Percentiles rank a stretch among this genome's conserved stretches.
Evolutionary conservation across 2,888 invertebrate species (phyloP).

Genomic region (Lochmaea capreae): DNA sequence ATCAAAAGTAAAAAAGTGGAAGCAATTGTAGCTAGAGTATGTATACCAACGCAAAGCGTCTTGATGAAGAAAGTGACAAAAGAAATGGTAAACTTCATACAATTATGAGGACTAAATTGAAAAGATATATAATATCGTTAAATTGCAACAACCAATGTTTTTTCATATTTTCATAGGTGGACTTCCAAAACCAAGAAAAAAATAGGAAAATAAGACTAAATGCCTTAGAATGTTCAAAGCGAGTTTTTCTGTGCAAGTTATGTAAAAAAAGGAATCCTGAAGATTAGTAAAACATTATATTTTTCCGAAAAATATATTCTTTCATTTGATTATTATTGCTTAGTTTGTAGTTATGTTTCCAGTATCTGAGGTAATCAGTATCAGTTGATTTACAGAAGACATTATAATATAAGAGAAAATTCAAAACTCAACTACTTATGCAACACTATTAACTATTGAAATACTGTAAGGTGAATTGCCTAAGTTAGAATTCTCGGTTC

Average conservation of each 20-base stretch:
- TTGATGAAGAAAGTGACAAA: conserved; percentile 20
- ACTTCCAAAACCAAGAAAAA: not conserved
- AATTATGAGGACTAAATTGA: not conserved
- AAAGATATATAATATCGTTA: not conserved
- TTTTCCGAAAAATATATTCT: not conserved
- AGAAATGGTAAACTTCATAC: conserved; percentile 17
- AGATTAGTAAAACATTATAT: not conserved
- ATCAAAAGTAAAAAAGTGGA: conserved; percentile 26
- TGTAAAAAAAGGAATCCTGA: conserved; percentile 4
- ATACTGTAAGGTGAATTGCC: not conserved
- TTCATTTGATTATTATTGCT: not conserved
- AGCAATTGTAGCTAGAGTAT: conserved; percentile 29
- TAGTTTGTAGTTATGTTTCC: too few relatives aligned
- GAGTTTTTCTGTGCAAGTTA: not conserved
- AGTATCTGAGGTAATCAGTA: too few relatives aligned
- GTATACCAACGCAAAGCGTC: conserved; percentile 39
- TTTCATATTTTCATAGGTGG: not conserved
- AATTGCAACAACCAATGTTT: not conserved
- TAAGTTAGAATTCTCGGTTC: not conserved
- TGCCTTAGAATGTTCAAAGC: not conserved
- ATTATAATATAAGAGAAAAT: too few relatives aligned
- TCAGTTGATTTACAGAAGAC: too few relatives aligned
- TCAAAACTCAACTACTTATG: not conserved
- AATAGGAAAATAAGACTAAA: not conserved
- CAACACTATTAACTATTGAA: not conserved